These are phyloP conservation scores for Steinernema hermaphroditum DNA, from an alignment of 2,888 invertebrate genomes.

Conservation along the genomic window DNA sequence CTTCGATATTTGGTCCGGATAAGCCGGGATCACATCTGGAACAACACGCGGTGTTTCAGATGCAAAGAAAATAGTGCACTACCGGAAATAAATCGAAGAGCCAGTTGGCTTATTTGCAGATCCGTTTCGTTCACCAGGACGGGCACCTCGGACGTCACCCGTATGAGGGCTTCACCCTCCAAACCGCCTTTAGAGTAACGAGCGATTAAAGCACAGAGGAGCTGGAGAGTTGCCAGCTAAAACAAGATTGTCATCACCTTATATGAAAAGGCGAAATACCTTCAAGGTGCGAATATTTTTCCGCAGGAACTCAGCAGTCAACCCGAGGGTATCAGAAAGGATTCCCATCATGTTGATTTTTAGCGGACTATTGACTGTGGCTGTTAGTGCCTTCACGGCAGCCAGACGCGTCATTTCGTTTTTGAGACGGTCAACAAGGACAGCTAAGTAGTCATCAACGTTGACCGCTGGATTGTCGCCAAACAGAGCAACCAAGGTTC, in stretches of 20 bases:
- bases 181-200: conserved; percentile 9
- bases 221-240: conserved; percentile 79
- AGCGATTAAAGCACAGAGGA: conserved; percentile 85
- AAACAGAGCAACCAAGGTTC: conserved; percentile 72
- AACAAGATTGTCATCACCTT: too few species aligned
- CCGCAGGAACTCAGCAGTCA: conserved; percentile 87
- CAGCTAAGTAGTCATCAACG: conserved; percentile 78
- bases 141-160: conserved; percentile 79
- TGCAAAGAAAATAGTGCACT: conserved; percentile 16
- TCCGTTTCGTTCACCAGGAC: conserved; percentile 89
- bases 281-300: conserved; percentile 95
- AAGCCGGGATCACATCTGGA: conserved; percentile 41
- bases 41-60: not conserved
- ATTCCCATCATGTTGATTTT: conserved; percentile 76
- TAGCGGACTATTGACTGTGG: conserved; percentile 72
- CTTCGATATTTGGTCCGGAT: conserved; percentile 38
- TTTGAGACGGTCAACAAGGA: conserved; percentile 88
- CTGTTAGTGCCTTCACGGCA: conserved; percentile 85
- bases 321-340: conserved; percentile 83
- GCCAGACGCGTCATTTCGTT: conserved; percentile 96
- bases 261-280: too few species aligned
- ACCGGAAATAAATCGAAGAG: conserved; percentile 48
- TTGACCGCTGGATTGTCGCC: conserved; percentile 17
- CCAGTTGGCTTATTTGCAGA: conserved; percentile 86
- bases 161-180: conserved; percentile 37